phyloP scores from a whole-genome alignment of 2,797 vertebrate genomes.

The Sebastolobus altivelis region DNA sequence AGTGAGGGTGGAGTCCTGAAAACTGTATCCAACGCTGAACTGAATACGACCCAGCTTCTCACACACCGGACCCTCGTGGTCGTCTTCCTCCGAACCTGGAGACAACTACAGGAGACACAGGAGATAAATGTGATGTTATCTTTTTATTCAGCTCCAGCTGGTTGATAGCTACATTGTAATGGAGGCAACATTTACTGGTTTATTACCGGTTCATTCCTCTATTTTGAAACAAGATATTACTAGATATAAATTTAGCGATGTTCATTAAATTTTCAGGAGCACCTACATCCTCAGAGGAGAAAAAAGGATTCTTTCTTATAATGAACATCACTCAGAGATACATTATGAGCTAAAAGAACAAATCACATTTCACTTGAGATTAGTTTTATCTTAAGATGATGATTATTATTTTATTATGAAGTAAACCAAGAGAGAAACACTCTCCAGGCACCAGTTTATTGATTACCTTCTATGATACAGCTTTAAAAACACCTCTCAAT shows the following conservation, averaged over 20 bases:
- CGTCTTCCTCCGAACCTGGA: constrained; percentile 95
- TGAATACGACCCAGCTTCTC: constrained; percentile 97
- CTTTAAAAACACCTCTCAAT: not conserved
- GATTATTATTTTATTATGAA: not conserved
- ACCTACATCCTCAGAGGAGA: not conserved
- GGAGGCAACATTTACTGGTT: not conserved
- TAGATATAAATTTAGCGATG: not conserved
- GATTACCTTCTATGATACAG: not conserved
- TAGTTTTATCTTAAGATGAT: not conserved
- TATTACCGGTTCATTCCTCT: not conserved
- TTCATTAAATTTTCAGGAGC: not conserved
- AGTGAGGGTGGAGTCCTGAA: constrained; percentile 98
- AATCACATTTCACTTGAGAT: not conserved
- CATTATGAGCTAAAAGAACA: not conserved
- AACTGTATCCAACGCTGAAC: constrained; percentile 98
- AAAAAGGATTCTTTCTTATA: not conserved
- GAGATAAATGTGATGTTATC: not conserved
- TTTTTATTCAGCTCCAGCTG: not conserved
- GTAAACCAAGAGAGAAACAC: not conserved
- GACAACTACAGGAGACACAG: constrained; percentile 88
- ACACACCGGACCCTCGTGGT: constrained; percentile 90
- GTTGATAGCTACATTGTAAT: not conserved
- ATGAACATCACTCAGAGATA: not conserved
- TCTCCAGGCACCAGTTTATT: not conserved
- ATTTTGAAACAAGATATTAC: not conserved